Evolutionary conservation across 2,113 vertebrate genomes (phyloP), one percentile per base, ranked within the genome.

Genomic region (Pseudolaguvia tuberculata): DNA sequence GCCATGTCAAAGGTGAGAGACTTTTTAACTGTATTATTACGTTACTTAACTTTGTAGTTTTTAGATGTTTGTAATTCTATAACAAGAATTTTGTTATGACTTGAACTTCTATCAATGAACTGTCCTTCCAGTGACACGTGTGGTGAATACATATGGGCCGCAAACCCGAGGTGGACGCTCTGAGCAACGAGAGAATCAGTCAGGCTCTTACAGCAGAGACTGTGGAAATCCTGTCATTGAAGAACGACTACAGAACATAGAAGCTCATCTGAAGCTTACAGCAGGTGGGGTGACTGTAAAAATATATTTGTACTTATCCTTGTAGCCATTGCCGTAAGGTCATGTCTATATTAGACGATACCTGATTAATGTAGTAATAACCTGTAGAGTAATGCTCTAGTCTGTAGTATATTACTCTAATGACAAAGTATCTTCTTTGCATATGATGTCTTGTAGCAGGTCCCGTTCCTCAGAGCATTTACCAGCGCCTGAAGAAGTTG

Each of bases 401-500:
- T 42, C 45, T 21, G 13, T 65, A n/a, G 4, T 21, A 18, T 1
- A 3, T n/a, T 2, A 29, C 20, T 35, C 13, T 27, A 25, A 14
- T 11, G n/a, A 45, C 25, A 61, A 52, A 15, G 18, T 59, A 4
- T 69, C 20, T 9, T 29, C 21, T 77, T 56, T 51, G 27, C 27
- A 23, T 78, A 35, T 74, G 65, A 79, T 51, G 35, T 76, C 75
- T 65, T 55, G 55, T 80, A 96, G 95, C 89, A 76, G 94, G 95
- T 59, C 97, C 97, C 0, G 94, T 99, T 63, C 96, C 97, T 69
- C 83, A 90, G 86, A 94, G 91, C 75, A 92, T 99, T 86, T 99
- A 98, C 89, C 95, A 95, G 84, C 92, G 97, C 82, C 92, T 98
- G 80, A 97, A 98, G 90, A 96, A 91, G 84, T 90, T 99, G 86